Conservation (phyloP, 2,113 vertebrate species). For the Oceanodroma tethys region DNA sequence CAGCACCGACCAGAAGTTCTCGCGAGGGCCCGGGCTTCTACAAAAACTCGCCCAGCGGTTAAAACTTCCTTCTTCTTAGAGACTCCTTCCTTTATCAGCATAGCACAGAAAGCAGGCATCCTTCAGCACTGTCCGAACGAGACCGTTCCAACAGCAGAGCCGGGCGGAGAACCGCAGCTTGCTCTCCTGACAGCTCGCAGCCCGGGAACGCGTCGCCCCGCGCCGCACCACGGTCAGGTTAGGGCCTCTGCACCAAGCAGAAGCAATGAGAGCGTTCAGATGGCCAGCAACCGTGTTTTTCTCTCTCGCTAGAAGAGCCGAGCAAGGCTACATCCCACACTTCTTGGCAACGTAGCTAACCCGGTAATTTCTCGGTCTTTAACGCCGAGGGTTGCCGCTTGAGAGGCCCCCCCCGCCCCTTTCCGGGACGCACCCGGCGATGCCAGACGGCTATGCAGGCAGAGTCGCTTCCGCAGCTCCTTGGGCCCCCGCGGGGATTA, state of each 20-base stretch:
- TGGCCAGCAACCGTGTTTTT: accelerated
- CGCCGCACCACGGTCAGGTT: neutral
- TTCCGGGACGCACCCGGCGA: neutral
- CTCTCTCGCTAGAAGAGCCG: neutral
- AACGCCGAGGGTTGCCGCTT: neutral
- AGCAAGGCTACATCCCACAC: accelerated
- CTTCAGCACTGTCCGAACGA: neutral
- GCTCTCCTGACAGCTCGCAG: neutral
- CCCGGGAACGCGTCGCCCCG: accelerated
- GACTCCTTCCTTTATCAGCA: neutral
- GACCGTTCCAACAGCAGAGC: neutral
- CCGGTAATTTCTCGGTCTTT: neutral
- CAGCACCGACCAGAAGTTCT: neutral
- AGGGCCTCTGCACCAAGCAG: neutral
- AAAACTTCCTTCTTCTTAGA: neutral
- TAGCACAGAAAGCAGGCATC: neutral
- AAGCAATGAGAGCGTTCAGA: neutral
- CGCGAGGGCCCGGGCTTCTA: neutral
- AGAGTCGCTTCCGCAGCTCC: neutral
- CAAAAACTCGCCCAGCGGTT: accelerated
- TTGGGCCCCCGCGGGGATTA: neutral
- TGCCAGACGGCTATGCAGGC: accelerated
- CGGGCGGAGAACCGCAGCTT: accelerated
- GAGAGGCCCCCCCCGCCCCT: neutral
- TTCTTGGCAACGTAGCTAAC: accelerated